phyloP scores from a whole-genome alignment of 2,888 invertebrate genomes.

The Antitype chi region DNA sequence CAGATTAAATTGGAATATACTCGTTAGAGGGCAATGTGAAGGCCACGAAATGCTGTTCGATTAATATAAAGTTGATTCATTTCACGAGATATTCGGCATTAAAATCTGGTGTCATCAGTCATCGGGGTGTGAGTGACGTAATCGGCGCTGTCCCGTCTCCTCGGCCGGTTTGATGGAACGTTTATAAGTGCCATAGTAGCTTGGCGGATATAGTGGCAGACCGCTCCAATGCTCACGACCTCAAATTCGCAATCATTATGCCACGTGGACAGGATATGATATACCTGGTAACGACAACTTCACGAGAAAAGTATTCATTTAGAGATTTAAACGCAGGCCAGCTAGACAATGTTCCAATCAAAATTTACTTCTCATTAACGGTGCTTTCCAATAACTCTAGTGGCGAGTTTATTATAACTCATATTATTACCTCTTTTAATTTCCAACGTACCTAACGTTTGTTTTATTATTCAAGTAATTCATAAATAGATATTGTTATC shows the following conservation, averaged over 20 bases:
- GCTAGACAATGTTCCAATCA: not conserved
- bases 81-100: constrained; percentile 49
- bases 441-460: not conserved
- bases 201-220: constrained; percentile 2
- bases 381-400: constrained; percentile 3
- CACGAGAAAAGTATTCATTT: not conserved
- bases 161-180: constrained; percentile 18
- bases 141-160: constrained; percentile 53
- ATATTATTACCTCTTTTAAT: not conserved
- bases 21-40: constrained; percentile 64
- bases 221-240: not conserved
- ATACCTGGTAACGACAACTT: not conserved
- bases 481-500: constrained; percentile 41
- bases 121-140: constrained; percentile 57
- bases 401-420: not conserved
- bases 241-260: not conserved
- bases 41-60: constrained; percentile 47
- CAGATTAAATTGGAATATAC: constrained; percentile 44
- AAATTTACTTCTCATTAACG: not conserved
- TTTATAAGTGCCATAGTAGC: constrained; percentile 4
- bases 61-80: constrained; percentile 64
- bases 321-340: not conserved
- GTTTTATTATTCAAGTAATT: constrained; percentile 20
- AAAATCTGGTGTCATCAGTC: constrained; percentile 59
- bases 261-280: constrained; percentile 30